Conservation (phyloP, 2,797 vertebrate species). For the Mus caroli region DNA sequence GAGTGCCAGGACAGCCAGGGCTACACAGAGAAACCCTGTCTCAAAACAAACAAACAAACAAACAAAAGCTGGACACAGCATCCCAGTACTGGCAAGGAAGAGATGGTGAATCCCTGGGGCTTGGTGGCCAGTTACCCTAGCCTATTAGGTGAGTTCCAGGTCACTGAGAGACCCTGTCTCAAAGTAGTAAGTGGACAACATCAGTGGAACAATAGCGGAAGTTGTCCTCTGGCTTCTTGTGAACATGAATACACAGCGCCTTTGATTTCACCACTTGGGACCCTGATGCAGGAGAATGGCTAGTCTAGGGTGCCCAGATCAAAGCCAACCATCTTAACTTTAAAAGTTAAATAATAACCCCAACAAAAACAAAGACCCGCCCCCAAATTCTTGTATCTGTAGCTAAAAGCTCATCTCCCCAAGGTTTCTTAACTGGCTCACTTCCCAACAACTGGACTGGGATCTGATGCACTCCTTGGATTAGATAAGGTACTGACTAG, state of each 20-base stretch:
- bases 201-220: not conserved
- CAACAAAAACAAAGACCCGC: not conserved
- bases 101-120: not conserved
- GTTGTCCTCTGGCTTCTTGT: too few species aligned
- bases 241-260: not conserved
- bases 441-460: conserved; percentile 41
- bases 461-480: conserved; percentile 29
- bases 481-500: not conserved
- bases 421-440: conserved; percentile 5
- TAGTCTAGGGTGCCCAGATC: not conserved
- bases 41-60: too few species aligned
- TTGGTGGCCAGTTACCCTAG: not conserved
- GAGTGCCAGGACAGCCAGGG: too few species aligned
- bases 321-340: not conserved
- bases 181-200: not conserved
- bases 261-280: not conserved
- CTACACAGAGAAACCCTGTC: too few species aligned
- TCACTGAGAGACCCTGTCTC: not conserved
- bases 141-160: not conserved
- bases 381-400: not conserved
- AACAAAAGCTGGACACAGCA: not conserved
- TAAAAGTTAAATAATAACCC: not conserved
- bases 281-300: not conserved
- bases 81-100: not conserved
- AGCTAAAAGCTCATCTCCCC: conserved; percentile 36